Percentiles rank a stretch among this genome's conserved stretches.
Conservation (phyloP, 2,797 vertebrate genomes). For the Pangasius djambal region DNA sequence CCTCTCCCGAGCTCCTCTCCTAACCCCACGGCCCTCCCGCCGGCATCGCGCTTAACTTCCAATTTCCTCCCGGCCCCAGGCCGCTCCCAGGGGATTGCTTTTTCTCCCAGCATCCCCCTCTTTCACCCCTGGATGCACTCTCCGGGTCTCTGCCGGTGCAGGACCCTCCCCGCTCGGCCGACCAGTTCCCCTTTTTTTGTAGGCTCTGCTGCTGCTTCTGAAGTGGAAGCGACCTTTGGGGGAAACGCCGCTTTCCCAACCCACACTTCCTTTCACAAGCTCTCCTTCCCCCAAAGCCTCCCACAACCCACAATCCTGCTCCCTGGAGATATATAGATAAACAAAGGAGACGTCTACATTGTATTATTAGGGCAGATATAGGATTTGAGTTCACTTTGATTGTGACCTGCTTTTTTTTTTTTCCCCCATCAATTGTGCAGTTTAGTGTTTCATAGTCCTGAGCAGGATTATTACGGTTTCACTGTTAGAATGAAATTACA, state of each 20-base stretch:
- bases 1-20: conserved; percentile 53
- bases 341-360: conserved; percentile 31
- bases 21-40: conserved; percentile 47
- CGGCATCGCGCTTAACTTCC: conserved; percentile 58
- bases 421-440: neutral
- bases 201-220: conserved; percentile 48
- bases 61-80: conserved; percentile 62
- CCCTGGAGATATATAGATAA: conserved; percentile 48
- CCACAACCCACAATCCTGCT: conserved; percentile 37
- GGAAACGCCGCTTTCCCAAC: conserved; percentile 66
- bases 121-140: conserved; percentile 62
- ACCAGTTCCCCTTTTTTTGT: conserved; percentile 2
- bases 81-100: conserved; percentile 50
- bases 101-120: conserved; percentile 57
- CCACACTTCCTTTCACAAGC: conserved; percentile 69
- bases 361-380: neutral
- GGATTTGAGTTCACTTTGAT: conserved; percentile 2
- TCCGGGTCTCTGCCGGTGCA: conserved; percentile 18
- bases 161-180: conserved; percentile 20
- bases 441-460: neutral
- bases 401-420: neutral
- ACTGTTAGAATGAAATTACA: neutral
- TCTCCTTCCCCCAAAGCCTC: conserved; percentile 28
- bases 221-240: conserved; percentile 60
- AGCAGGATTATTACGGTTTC: neutral